Conservation (phyloP, 2,113 vertebrate species). For the Bagarius yarrelli region DNA sequence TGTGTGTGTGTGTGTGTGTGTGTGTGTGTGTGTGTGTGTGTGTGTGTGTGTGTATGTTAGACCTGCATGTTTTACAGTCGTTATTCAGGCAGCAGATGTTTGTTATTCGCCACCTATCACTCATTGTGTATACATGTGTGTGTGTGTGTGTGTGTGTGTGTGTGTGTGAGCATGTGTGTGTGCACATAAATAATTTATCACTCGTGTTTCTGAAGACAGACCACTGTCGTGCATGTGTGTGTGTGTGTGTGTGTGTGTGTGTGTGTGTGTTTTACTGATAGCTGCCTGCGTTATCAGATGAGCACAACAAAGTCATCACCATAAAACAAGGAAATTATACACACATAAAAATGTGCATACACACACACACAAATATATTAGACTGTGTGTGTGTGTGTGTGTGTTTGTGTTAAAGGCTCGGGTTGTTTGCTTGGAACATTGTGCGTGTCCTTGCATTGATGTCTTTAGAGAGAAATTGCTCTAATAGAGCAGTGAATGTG, state of each 20-base stretch:
- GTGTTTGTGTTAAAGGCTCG: slow-evolving; percentile 3
- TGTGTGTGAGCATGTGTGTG: slow-evolving; percentile 22
- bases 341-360: not conserved
- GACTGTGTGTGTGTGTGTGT: not conserved
- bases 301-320: slow-evolving; percentile 2
- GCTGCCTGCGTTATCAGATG: slow-evolving; percentile 12
- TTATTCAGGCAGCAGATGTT: not conserved
- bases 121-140: slow-evolving; percentile 21
- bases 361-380: not conserved
- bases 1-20: not conserved
- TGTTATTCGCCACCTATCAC: slow-evolving; percentile 20
- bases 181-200: slow-evolving; percentile 4
- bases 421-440: slow-evolving; percentile 3
- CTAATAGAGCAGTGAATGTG: slow-evolving; percentile 13
- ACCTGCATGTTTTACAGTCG: not conserved
- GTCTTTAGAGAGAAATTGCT: slow-evolving; percentile 19
- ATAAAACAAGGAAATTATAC: slow-evolving; percentile 17
- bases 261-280: slow-evolving; percentile 25
- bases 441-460: slow-evolving; percentile 28
- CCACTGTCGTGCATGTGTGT: not conserved
- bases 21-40: slow-evolving; percentile 1
- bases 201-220: slow-evolving; percentile 4
- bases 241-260: not conserved
- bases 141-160: slow-evolving; percentile 28
- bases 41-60: not conserved